Evolutionary conservation across 2,888 invertebrate genomes (phyloP), one percentile per base, ranked within the genome.

Genomic region (Tolmerus cingulatus): DNA sequence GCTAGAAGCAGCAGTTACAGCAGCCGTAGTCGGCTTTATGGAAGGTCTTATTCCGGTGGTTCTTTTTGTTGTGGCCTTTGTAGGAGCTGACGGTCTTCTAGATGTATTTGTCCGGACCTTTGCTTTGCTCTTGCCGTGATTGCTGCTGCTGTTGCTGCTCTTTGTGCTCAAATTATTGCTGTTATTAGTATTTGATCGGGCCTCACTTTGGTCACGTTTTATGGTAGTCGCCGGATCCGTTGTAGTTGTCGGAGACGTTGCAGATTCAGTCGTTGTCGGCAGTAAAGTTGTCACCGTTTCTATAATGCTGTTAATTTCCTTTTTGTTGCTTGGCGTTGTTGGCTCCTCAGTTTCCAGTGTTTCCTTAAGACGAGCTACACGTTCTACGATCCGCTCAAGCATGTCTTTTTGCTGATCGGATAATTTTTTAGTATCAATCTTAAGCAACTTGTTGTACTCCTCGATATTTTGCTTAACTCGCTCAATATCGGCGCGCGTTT

Each of bases 341-440:
- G 40, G 34, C 23, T 76, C 91, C 46, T 90, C 90, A 51, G 91
- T 91, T 57, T 92, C 92, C 84, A 92, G 88, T 0, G 92, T 91
- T 74, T 92, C 92, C 89, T 92, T 92, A 0, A 92, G 89, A 1
- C 92, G 90, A 2, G 92, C 93, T 87, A 92, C 92, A 66, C 92
- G 90, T 86, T 92, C 92, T 46, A 92, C 92, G 74, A 93, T 93
- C n/a, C 91, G 89, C 86, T 92, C 91, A 78, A 93, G 89, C 90
- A 93, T 92, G 87, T 92, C 91, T 91, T 92, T 92, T 88, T 93
- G 92, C 40, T 92, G 92, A 87, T 92, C 92, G 0, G 92, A 92
- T 76, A 93, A 88, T 88, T 92, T 92, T 89, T 91, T 91, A 0
- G 92, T 92, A 89, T 92, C 92, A 88, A 92, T 82, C 88, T 92